These are phyloP conservation scores for Quiscalus mexicanus DNA, from an alignment of 2,113 vertebrate species.

Conservation along the genomic window DNA sequence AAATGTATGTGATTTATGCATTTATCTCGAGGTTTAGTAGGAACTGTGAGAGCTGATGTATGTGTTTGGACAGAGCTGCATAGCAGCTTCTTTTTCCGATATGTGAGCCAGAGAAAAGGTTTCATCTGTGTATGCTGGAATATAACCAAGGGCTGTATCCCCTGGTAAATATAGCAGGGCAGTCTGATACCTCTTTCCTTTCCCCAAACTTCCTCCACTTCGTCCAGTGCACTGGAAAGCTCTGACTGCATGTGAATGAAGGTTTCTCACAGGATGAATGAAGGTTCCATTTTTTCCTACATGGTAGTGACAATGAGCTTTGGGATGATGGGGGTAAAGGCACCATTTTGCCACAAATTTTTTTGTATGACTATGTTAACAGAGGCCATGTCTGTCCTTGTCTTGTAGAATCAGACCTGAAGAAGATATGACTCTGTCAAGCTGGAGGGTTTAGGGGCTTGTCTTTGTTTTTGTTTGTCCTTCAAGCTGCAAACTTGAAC, in stretches of 20 bases:
- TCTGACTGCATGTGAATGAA: not conserved
- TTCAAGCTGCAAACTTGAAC: not conserved
- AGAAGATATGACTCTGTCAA: not conserved
- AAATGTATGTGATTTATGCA: not conserved
- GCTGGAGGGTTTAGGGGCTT: not conserved
- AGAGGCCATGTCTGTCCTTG: not conserved
- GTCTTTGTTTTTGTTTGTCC: not conserved
- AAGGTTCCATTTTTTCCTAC: not conserved
- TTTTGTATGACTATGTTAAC: not conserved
- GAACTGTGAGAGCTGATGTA: not conserved
- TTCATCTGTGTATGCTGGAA: not conserved
- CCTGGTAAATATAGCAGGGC: not conserved
- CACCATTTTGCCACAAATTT: not conserved
- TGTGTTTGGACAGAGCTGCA: not conserved
- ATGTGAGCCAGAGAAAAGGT: not conserved
- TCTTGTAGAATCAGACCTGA: not conserved
- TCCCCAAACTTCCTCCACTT: not conserved
- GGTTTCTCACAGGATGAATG: not conserved
- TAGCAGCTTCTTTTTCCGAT: not conserved
- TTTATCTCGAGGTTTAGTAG: constrained; percentile 6
- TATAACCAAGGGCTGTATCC: not conserved
- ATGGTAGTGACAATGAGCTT: not conserved
- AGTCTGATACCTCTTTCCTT: not conserved
- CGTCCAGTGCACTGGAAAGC: not conserved
- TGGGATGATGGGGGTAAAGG: not conserved